phyloP scores from a whole-genome alignment of 1,140 invertebrate species.

The Marisa cornuarietis region DNA sequence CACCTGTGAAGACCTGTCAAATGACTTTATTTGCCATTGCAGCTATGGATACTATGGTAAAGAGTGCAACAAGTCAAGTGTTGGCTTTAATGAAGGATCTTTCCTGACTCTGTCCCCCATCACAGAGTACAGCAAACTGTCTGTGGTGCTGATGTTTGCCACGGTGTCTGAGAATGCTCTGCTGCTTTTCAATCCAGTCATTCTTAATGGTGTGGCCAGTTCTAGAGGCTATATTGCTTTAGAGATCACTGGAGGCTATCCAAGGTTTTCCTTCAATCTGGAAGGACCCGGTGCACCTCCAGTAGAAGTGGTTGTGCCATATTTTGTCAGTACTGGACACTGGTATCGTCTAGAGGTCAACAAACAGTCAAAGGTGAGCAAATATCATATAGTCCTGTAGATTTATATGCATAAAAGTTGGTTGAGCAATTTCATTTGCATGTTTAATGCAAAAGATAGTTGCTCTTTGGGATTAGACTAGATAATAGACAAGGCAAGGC shows the following conservation, averaged over 20 bases:
- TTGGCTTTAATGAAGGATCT: constrained; percentile 87
- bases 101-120: constrained; percentile 88
- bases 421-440: too few relatives aligned
- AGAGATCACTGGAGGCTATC: constrained; percentile 83
- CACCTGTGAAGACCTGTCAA: constrained; percentile 81
- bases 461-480: too few relatives aligned
- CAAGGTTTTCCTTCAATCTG: constrained; percentile 81
- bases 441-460: too few relatives aligned
- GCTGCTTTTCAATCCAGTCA: constrained; percentile 89
- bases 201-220: constrained; percentile 70
- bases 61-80: constrained; percentile 89
- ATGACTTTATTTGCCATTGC: constrained; percentile 76
- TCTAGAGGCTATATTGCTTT: constrained; percentile 84
- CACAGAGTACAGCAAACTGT: constrained; percentile 88
- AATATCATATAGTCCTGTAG: neutral
- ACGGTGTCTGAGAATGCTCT: constrained; percentile 87
- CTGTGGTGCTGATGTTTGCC: constrained; percentile 81
- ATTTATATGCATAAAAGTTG: constrained; percentile 31
- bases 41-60: constrained; percentile 82
- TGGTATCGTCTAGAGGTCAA: constrained; percentile 94
- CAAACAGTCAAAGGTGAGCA: constrained; percentile 75
- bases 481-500: too few relatives aligned
- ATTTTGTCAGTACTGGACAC: constrained; percentile 78
- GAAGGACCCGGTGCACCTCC: constrained; percentile 80
- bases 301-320: constrained; percentile 70